Evolutionary conservation across 2,797 vertebrate species (phyloP), one percentile per base, ranked within the genome.

Genomic region (Sylvia borin): DNA sequence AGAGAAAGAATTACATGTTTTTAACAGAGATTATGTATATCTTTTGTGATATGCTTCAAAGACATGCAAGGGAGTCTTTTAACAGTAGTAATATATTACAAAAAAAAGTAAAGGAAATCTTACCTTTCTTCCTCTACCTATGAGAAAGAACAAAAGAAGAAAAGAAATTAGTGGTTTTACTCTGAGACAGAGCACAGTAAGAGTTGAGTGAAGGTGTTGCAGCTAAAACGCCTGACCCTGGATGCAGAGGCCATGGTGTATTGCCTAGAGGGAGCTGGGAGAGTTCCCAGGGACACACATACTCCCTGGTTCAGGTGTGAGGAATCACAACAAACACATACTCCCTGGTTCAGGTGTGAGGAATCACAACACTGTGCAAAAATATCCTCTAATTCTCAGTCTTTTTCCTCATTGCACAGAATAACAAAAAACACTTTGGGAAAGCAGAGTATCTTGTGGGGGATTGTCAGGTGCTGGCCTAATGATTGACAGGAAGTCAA

Each of bases 51-150:
- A 32, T 3, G 2, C 10, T 70, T 40, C 36, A 48, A 62, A 13
- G 13, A 70, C 36, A 53, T 13, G 3, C 17, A 64, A 31, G 8
- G 16, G 4, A 75, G 2, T 26, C 11, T 92, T 68, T 58, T 8
- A 62, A 40, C 4, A 22, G 22, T 16, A 67, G 25, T 10, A 73
- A 89, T 38, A 70, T 8, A 65, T 10, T 24, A 48, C 10, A 26
- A 47, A 74, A 51, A 51, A 11, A 42, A 73, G 47, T 4, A 19
- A 70, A 77, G 4, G 4, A 70, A 88, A 81, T 88, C 98, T 97
- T 98, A 99, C 99, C 99, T 98, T 99, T 94, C 97, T 98, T 96
- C 99, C 97, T 97, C 98, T 98, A 72, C 95, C 98, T 98, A 92
- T 68, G 71, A 61, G 62, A 91, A 83, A 54, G 22, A 10, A 72